These are phyloP conservation scores for Pseudochromis fuscus DNA, from an alignment of 2,797 vertebrate genomes.

Conservation along the genomic window DNA sequence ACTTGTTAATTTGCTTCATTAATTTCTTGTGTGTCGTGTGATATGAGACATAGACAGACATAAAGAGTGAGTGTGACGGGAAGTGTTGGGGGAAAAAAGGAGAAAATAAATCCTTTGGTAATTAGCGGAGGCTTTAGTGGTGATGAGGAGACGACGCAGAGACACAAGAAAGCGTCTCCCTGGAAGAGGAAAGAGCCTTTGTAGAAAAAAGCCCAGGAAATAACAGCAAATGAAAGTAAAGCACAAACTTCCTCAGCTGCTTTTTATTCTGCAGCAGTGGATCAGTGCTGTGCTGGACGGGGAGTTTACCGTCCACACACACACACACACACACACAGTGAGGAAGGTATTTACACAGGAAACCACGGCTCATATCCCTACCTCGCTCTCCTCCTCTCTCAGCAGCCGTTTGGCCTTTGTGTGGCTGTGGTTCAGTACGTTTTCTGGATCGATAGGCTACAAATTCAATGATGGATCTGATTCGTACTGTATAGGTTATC, in stretches of 20 bases:
- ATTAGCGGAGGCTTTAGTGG: conserved; percentile 67
- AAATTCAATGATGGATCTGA: conserved; percentile 71
- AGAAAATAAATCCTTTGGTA: conserved; percentile 61
- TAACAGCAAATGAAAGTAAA: conserved; percentile 47
- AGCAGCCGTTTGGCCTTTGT: conserved; percentile 54
- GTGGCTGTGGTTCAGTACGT: conserved; percentile 57
- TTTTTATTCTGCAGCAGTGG: conserved; percentile 17
- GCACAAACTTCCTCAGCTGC: conserved; percentile 47
- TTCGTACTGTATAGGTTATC: conserved; percentile 48
- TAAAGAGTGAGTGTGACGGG: conserved; percentile 42
- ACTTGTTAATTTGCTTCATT: too few species aligned
- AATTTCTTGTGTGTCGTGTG: conserved; percentile 64
- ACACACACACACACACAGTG: conserved; percentile 26
- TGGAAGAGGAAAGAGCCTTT: conserved; percentile 60
- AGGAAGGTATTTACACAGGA: conserved; percentile 55
- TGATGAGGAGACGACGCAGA: conserved; percentile 57
- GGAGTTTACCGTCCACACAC: conserved; percentile 10
- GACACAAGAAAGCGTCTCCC: conserved; percentile 62
- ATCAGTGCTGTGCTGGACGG: conserved; percentile 10
- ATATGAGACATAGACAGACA: conserved; percentile 57
- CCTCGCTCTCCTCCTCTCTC: conserved; percentile 32
- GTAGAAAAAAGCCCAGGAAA: conserved; percentile 24
- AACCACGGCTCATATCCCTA: conserved; percentile 49
- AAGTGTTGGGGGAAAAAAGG: conserved; percentile 24
- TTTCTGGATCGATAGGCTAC: conserved; percentile 68